Evolutionary conservation across 2,797 vertebrate species (phyloP).

Genomic region (Pelobates cultripes): DNA sequence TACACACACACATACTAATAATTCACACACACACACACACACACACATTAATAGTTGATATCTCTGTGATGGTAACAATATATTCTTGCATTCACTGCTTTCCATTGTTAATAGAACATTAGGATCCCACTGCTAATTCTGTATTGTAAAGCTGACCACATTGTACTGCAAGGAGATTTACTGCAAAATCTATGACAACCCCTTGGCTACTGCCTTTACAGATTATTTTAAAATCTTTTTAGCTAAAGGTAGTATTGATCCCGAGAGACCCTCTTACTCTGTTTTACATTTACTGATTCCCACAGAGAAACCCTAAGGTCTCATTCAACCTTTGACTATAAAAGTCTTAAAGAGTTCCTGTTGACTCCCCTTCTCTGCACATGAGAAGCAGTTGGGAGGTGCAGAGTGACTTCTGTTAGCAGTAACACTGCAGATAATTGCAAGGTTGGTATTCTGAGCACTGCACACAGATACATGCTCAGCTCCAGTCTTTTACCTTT

Average conservation of each 20-base stretch:
- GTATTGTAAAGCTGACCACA: not conserved
- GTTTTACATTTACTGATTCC: slow-evolving; percentile 30
- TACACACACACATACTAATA: too few species aligned
- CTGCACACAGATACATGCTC: slow-evolving; percentile 42
- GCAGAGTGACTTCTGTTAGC: slow-evolving; percentile 43
- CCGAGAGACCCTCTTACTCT: slow-evolving; percentile 26
- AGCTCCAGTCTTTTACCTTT: slow-evolving; percentile 39
- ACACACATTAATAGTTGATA: not conserved
- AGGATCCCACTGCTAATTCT: not conserved
- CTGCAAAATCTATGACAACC: slow-evolving; percentile 20
- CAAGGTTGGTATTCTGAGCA: slow-evolving; percentile 54
- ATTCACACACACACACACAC: too few species aligned
- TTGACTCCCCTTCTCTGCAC: slow-evolving; percentile 41
- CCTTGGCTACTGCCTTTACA: slow-evolving; percentile 6
- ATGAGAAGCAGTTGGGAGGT: slow-evolving; percentile 47
- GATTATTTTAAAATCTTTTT: slow-evolving; percentile 27
- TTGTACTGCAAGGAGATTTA: slow-evolving; percentile 18
- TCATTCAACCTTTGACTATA: slow-evolving; percentile 33
- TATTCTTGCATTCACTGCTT: not conserved
- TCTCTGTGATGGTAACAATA: not conserved
- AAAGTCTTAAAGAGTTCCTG: slow-evolving; percentile 52
- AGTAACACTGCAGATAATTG: slow-evolving; percentile 56
- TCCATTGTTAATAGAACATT: not conserved
- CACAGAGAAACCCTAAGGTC: slow-evolving; percentile 42
- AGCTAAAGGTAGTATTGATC: slow-evolving; percentile 30